Base-by-base conservation (phyloP, 2,113 vertebrate species). In the Leptobrachium leishanense region DNA sequence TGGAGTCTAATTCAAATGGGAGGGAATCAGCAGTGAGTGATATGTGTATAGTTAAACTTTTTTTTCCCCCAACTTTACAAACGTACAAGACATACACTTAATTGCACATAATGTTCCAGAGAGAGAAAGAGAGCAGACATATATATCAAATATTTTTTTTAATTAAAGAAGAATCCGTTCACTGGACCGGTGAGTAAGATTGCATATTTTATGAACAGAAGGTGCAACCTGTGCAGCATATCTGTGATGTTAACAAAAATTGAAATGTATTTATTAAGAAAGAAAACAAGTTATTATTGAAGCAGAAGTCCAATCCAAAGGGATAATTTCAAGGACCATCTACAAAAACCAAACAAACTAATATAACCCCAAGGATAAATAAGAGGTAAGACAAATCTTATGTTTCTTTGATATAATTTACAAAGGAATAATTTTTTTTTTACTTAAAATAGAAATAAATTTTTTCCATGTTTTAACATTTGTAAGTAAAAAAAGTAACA, bases 1-100 rank as follows among this genome's bases (percentile, higher is more conserved):
- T 73, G 77, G 75, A 59, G 53, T 68, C 64, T 71, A 65, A 77
- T 69, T 75, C 74, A 76, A 81, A 81, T 44, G 69, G 67, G 83
- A 83, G 72, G 77, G 70, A 68, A 46, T 53, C 44, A 64, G 64
- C 57, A 62, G 11, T 80, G 77, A 80, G 70, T 80, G 77, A 80
- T 74, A 67, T 43, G 6, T 63, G 65, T 43, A 79, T 53, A 20
- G 5, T 46, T 63, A 70, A 53, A 79, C 54, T 66, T 54, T 15
- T 13, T 8, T 59, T 4, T 12, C 13, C 3, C 4, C 4, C 55
- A 57, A 15, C 10, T 10, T 57, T 57, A 10, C 15, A 40, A 39
- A 39, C 8, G 5, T 71, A 39, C 11, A 40, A 54, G 46, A 15
- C 46, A 4, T 13, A 40, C 2, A 12, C 42, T 54, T 39, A 72